Percentiles rank a stretch among this genome's conserved stretches.
Conservation (phyloP, 2,113 vertebrate species). For the Micromys minutus region DNA sequence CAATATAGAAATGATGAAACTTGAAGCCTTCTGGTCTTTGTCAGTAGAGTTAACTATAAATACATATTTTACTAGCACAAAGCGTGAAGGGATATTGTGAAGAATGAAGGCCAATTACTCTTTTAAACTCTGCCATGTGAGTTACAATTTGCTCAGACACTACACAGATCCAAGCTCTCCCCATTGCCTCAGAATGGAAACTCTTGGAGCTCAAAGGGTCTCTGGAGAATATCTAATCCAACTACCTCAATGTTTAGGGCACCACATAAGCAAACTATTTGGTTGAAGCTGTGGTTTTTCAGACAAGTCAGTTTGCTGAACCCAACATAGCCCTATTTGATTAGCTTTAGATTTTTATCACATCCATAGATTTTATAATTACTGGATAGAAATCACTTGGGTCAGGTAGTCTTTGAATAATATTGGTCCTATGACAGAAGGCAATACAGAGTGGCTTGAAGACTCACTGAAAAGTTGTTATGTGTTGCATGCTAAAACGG, state of each 20-base stretch:
- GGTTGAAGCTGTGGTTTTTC: conserved; percentile 34
- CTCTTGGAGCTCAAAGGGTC: background rate
- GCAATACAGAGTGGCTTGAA: background rate
- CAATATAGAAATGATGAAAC: background rate
- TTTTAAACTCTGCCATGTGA: background rate
- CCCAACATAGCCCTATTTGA: background rate
- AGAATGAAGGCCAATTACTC: conserved; percentile 3
- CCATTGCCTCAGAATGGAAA: conserved; percentile 23
- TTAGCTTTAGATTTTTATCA: background rate
- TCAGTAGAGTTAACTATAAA: conserved; percentile 42
- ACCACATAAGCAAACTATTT: conserved; percentile 4
- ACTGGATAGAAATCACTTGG: background rate
- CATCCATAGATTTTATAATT: conserved; percentile 21
- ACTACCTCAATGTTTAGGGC: background rate
- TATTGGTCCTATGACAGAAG: background rate
- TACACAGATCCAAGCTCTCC: conserved; percentile 30
- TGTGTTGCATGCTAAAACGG: background rate
- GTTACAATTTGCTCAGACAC: background rate
- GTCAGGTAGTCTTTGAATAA: conserved; percentile 5
- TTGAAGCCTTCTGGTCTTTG: background rate
- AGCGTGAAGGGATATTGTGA: background rate
- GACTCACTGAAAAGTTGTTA: background rate
- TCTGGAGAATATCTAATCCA: conserved; percentile 36
- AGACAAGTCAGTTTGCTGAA: background rate
- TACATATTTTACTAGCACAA: conserved; percentile 16